Base-by-base conservation (phyloP, 2,797 vertebrate genomes). In the Hippoglossus hippoglossus region DNA sequence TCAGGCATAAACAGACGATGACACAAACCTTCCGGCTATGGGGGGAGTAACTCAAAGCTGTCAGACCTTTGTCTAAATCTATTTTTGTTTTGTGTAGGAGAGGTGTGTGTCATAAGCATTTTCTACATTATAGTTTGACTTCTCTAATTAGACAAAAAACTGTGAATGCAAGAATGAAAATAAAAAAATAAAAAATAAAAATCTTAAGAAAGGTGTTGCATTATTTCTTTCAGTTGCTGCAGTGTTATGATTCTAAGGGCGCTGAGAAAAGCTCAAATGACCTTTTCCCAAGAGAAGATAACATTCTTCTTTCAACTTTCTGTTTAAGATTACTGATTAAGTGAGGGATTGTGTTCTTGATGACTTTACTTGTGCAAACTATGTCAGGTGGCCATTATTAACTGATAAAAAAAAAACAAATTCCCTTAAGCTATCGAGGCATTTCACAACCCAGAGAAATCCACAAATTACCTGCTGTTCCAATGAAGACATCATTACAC, bases 381-480 rank as follows among this genome's bases (percentile, higher is more conserved):
- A 24, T 39, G 5, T 59, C 39, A 41, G n/a, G 51, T 51, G 34
- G 49, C 46, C 26, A 53, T 67, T 60, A 79, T 46, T 63, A 63
- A 81, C 67, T 54, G 22, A 36, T 41, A 58, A 9, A 24, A 53
- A 74, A 74, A 63, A 56, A 52, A 60, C 47, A 71, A 54, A 67
- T 28, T 53, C n/a, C 51, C 51, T 49, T 47, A 19, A 74, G 56
- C 57, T 80, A 60, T 79, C 15, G 76, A 65, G 73, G 34, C 24
- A 51, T 22, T 46, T 81, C 55, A 39, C 53, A 86, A 52, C 46
- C 60, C 24, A 73, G 54, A 67, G 9, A 34, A 69, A 64, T 11
- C 52, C 78, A 68, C 59, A 73, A 71, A 76, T 81, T 57, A 78
- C 65, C 77, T 77, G 67, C 57, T 71, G 46, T 68, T 85, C 52